Conservation (phyloP, 2,797 vertebrate genomes). For the Chelon auratus region DNA sequence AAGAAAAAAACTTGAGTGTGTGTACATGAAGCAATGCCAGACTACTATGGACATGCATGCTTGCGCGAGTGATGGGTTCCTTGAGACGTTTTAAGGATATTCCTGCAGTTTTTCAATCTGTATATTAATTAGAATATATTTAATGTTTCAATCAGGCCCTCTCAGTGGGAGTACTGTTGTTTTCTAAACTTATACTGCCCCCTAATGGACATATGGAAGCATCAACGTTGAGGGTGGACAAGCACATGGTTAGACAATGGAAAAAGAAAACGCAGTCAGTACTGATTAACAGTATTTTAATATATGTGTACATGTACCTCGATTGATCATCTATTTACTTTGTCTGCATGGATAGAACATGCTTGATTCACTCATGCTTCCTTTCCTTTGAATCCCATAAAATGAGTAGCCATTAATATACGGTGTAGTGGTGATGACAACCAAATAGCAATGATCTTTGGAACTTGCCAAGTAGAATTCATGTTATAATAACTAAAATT, state of each 20-base stretch:
- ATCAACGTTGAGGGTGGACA: neutral
- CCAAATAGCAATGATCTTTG: neutral
- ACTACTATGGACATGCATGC: too few species aligned
- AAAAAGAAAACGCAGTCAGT: neutral
- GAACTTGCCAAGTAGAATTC: neutral
- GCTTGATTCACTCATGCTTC: neutral
- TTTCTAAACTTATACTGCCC: slow-evolving; percentile 66
- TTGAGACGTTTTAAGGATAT: neutral
- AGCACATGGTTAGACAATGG: neutral
- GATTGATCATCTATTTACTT: neutral
- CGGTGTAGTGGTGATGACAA: neutral
- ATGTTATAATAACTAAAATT: neutral
- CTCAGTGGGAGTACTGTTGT: slow-evolving; percentile 11
- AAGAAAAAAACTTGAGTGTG: too few species aligned
- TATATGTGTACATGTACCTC: neutral
- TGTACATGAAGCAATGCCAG: too few species aligned
- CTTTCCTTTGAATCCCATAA: neutral
- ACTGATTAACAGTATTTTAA: neutral
- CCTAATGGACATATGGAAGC: slow-evolving; percentile 61
- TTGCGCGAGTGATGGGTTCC: neutral
- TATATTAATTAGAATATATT: slow-evolving; percentile 4
- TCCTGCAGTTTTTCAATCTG: neutral
- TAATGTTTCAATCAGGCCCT: slow-evolving; percentile 15
- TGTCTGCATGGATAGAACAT: neutral
- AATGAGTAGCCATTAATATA: neutral